Percentiles rank a stretch among this genome's conserved stretches.
Conservation (phyloP, 2,113 vertebrate species). For the Hydrochoerus hydrochaeris region DNA sequence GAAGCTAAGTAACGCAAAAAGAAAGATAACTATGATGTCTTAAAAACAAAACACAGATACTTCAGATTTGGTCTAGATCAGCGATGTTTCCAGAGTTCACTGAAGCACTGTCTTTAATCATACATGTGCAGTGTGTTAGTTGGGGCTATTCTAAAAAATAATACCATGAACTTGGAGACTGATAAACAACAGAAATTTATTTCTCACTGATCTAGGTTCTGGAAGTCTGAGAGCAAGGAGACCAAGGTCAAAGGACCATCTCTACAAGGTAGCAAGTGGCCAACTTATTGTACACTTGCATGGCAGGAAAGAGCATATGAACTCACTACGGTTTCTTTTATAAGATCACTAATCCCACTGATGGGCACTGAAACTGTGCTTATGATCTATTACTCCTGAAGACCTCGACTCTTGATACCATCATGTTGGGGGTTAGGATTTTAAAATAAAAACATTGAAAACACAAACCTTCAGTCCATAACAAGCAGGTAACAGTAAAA, state of each 20-base stretch:
- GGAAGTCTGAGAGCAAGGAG: background rate
- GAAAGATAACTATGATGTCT: background rate
- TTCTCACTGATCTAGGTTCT: background rate
- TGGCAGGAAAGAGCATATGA: background rate
- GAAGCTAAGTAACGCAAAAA: background rate
- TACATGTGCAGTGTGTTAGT: background rate
- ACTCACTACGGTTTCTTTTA: background rate
- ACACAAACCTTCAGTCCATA: background rate
- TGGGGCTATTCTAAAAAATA: background rate
- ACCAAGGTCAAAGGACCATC: background rate
- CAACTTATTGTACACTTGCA: background rate
- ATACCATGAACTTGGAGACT: background rate
- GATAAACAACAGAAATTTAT: background rate
- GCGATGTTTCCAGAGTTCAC: background rate
- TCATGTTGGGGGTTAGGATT: background rate
- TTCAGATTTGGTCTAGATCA: background rate
- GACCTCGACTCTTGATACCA: background rate
- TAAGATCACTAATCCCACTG: background rate
- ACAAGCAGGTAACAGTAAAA: background rate
- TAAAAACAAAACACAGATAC: background rate
- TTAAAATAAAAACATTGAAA: background rate
- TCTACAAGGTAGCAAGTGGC: background rate
- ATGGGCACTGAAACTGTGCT: background rate
- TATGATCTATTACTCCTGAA: background rate
- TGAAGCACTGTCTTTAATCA: background rate